Evolutionary conservation across 2,888 invertebrate genomes (phyloP).

Genomic region (Drosophila paracracens): DNA sequence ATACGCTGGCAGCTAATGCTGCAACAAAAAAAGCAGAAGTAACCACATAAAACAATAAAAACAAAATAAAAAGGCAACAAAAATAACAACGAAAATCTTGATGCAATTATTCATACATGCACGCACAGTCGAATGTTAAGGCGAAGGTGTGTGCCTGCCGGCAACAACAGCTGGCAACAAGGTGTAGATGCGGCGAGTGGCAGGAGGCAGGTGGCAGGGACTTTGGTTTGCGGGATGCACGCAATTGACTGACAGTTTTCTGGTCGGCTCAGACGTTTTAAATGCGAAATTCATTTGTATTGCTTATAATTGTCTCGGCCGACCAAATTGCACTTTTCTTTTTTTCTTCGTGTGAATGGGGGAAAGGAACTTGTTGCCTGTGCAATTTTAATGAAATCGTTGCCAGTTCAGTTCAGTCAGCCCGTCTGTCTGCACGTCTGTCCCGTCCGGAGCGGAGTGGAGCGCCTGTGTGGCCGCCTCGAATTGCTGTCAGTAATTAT

Average conservation of each 20-base stretch:
- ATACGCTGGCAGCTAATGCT: conserved; percentile 54
- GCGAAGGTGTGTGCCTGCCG: conserved; percentile 68
- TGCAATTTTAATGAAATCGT: conserved; percentile 81
- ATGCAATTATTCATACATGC: conserved; percentile 79
- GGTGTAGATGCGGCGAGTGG: neutral
- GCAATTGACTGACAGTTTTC: conserved; percentile 68
- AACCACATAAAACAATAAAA: conserved; percentile 39
- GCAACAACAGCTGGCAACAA: conserved; percentile 68
- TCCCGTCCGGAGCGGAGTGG: neutral
- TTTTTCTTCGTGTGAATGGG: conserved; percentile 29
- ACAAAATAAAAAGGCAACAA: conserved; percentile 43
- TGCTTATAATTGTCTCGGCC: conserved; percentile 82
- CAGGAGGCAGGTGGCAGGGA: neutral
- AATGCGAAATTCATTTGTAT: conserved; percentile 82
- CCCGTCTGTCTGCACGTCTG: conserved; percentile 65
- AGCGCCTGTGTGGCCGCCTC: conserved; percentile 69
- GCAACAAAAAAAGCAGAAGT: conserved; percentile 46
- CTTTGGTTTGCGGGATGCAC: conserved; percentile 7
- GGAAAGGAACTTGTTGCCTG: conserved; percentile 57
- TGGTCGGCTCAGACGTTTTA: conserved; percentile 42
- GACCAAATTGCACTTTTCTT: conserved; percentile 67
- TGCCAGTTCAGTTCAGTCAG: conserved; percentile 43
- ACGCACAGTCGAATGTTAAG: conserved; percentile 50
- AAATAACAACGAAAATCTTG: conserved; percentile 67
- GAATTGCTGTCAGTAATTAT: conserved; percentile 82